A percentile compares a stretch with the other conserved stretches of the same genome.
These are phyloP conservation scores for Tauraco hartlaubi DNA, from an alignment of 2,797 vertebrate species.

Conservation along the genomic window DNA sequence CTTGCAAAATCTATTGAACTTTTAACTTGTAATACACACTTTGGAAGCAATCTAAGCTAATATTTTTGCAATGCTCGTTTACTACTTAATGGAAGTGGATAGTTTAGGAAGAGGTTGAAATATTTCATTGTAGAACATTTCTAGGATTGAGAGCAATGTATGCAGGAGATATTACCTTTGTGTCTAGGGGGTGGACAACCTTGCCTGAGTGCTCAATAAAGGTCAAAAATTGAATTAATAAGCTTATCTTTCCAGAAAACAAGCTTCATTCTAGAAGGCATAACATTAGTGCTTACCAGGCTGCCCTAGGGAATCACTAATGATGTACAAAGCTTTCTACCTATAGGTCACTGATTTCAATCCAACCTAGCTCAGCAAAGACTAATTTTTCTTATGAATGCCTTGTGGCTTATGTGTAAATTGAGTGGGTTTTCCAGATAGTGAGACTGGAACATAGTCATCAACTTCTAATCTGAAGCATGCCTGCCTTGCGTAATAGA, in stretches of 20 bases:
- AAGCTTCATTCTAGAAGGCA: constrained; percentile 55
- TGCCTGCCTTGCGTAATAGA: background rate
- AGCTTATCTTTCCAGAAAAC: constrained; percentile 67
- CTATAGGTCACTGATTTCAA: constrained; percentile 66
- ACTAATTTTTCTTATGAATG: background rate
- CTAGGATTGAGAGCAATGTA: background rate
- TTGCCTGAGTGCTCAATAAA: constrained; percentile 48
- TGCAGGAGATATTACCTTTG: background rate
- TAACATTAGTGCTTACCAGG: constrained; percentile 16
- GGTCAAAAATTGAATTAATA: constrained; percentile 65
- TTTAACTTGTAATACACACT: background rate
- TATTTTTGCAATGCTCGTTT: background rate
- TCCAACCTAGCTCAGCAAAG: background rate
- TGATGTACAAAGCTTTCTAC: constrained; percentile 50
- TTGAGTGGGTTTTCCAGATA: background rate
- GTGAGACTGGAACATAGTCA: background rate
- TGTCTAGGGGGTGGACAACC: constrained; percentile 10
- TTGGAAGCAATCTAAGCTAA: background rate
- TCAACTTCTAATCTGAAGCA: background rate
- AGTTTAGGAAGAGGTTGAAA: background rate
- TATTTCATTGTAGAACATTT: background rate
- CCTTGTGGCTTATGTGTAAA: background rate
- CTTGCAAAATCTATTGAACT: background rate
- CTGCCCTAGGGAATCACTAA: constrained; percentile 45
- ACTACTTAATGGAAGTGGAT: background rate